Percentiles rank a stretch among this genome's conserved stretches.
Conservation (phyloP, 1,140 invertebrate species). For the Muscidifurax raptorellus region DNA sequence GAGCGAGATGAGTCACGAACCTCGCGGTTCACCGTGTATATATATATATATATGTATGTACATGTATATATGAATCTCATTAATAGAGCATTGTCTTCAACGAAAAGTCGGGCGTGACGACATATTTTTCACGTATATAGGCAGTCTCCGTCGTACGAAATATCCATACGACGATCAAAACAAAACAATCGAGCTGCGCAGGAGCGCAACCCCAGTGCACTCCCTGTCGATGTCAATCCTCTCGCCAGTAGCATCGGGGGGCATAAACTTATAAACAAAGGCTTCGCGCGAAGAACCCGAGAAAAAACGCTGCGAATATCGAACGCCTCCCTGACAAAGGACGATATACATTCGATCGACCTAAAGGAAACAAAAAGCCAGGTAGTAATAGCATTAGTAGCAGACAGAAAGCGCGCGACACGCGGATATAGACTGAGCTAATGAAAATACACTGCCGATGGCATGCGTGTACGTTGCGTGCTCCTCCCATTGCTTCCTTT, state of each 20-base stretch:
- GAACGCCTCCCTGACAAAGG: not conserved
- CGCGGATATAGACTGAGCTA: not conserved
- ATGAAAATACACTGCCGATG: not conserved
- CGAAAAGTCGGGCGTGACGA: not conserved
- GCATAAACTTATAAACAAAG: not conserved
- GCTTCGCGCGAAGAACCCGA: not conserved
- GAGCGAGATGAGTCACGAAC: constrained; percentile 35
- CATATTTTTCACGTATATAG: not conserved
- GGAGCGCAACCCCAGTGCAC: not conserved
- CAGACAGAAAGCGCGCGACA: constrained; percentile 40
- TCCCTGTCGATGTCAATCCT: not conserved
- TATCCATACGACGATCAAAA: constrained; percentile 6
- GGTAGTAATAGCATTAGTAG: not conserved
- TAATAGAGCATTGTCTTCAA: not conserved
- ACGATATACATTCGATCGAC: not conserved
- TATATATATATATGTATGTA: too few species aligned
- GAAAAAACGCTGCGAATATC: not conserved
- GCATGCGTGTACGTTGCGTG: not conserved
- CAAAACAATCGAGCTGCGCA: not conserved
- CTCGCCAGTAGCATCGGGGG: not conserved
- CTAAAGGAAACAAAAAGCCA: not conserved
- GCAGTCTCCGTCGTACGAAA: not conserved
- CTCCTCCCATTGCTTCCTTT: not conserved
- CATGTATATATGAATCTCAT: not conserved
- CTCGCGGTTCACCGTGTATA: not conserved